Evolutionary conservation across 53 echinoderm and acorn worm genomes (phyloP).

Genomic region (Patiria pectinifera): DNA sequence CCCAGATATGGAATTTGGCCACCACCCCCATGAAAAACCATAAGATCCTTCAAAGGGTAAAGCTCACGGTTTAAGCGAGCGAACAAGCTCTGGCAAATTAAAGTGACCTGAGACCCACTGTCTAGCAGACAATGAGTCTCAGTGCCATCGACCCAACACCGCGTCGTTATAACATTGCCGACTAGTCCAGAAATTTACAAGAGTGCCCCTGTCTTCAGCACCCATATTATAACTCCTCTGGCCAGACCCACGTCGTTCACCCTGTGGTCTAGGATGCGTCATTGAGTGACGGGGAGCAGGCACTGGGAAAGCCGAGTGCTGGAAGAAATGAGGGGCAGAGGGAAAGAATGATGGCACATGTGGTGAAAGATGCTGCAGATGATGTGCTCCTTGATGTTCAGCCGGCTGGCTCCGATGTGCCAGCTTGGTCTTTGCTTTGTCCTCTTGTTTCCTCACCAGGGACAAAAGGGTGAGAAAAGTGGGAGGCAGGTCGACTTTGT

Average conservation of each 20-base stretch:
- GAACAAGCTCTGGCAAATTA: conserved; percentile 51
- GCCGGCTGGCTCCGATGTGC: not conserved
- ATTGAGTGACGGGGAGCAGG: no score
- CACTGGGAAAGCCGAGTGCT: no score
- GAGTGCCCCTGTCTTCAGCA: not conserved
- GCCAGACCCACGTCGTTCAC: no score
- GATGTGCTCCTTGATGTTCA: not conserved
- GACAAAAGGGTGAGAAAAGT: conserved; percentile 29
- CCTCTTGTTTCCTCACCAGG: conserved; percentile 21
- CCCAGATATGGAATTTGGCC: conserved; percentile 55
- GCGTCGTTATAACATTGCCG: conserved; percentile 30
- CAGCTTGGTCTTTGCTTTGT: not conserved
- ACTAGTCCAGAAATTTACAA: conserved; percentile 58
- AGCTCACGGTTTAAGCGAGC: conserved; percentile 25
- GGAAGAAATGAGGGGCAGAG: no score
- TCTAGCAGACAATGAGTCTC: conserved; percentile 38
- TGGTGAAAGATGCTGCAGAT: not conserved
- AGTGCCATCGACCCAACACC: conserved; percentile 68
- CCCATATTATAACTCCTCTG: not conserved
- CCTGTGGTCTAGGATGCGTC: no score
- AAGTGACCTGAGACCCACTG: no score
- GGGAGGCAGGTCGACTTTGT: conserved; percentile 22
- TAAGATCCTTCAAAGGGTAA: conserved; percentile 63
- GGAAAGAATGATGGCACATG: not conserved
- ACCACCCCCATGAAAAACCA: conserved; percentile 68